A percentile compares a stretch with the other conserved stretches of the same genome.
phyloP scores from a whole-genome alignment of 2,888 invertebrate species.

The Aspidiotus rigidus region DNA sequence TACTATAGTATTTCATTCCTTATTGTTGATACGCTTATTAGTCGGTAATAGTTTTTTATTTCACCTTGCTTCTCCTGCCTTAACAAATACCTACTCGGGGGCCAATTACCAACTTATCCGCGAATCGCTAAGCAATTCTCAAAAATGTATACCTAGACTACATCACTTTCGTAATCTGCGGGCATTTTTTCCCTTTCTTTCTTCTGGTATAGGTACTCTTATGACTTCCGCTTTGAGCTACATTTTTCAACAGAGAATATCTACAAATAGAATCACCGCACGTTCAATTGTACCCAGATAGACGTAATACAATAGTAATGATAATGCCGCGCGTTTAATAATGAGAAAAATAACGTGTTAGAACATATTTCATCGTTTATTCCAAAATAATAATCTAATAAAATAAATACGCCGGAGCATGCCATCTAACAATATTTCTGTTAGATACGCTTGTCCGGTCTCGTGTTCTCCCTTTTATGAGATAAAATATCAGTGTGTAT shows the following conservation, averaged over 20 bases:
- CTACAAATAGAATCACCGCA: too few relatives aligned
- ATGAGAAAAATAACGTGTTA: too few relatives aligned
- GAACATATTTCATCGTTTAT: too few relatives aligned
- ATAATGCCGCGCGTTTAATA: too few relatives aligned
- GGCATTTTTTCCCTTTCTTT: not conserved
- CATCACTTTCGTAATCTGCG: conserved; percentile 24
- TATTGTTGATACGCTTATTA: conserved; percentile 30
- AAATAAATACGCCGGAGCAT: not conserved
- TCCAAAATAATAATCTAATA: conserved; percentile 1
- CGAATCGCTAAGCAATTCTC: conserved; percentile 3
- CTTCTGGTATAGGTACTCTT: not conserved
- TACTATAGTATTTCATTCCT: conserved; percentile 28
- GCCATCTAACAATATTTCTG: not conserved
- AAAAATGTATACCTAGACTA: conserved; percentile 3
- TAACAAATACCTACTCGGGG: conserved; percentile 9
- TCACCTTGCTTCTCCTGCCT: conserved; percentile 21
- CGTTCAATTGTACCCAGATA: too few relatives aligned
- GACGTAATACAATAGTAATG: too few relatives aligned
- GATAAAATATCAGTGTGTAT: not conserved
- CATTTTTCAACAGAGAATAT: too few relatives aligned
- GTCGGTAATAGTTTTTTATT: conserved; percentile 19
- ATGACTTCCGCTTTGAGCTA: too few relatives aligned
- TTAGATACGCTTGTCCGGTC: conserved; percentile 11
- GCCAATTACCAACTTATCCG: conserved; percentile 29
- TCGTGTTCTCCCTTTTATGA: not conserved